Evolutionary conservation across 2,797 vertebrate genomes (phyloP), one percentile per base, ranked within the genome.

Genomic region (Paguma larvata): DNA sequence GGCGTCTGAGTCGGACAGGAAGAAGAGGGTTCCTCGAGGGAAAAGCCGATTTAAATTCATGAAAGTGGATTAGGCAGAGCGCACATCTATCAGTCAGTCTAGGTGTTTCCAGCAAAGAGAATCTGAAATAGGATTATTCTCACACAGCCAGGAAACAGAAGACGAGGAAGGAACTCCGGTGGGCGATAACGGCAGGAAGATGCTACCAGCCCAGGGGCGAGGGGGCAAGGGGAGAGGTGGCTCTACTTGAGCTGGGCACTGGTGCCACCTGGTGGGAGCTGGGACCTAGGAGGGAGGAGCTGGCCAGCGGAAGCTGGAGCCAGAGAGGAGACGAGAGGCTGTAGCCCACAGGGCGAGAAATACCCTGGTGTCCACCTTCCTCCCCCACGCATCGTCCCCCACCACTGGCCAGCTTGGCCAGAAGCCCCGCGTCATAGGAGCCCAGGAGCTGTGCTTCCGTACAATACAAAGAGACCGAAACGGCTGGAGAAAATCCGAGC

Each of bases 71-170:
- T 89, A 86, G 51, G n/a, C 46, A 77, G 51, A 93, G 51, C 25
- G 1, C 15, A 2, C 48, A 23, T 75, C 30, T 63, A 56, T 59
- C 46, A 27, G 21, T 70, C 56, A 68, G 65, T 93, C 44, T 16
- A 65, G 34, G 51, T 83, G 16, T 90, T 90, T 83, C 18, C 34
- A 21, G 59, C 85, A 92, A 79, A 82, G 62, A 92, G 73, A 80
- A 34, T 56, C n/a, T 70, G 53, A 44, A 27, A 18, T 41, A 80
- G 88, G 21, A n/a, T 51, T 25, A 46, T 46, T 48, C 85, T 48
- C 65, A 44, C 46, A 62, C 19, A 38, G 38, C 41, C 16, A 18
- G 41, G 62, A 62, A 83, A 92, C 6, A n/a, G 32, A 75, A 89
- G 79, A 85, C 41, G 83, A 30, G 44, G 75, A 56, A 56, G 59